Conservation (phyloP, 2,113 vertebrate species). For the Tretioscincus oriximinensis region DNA sequence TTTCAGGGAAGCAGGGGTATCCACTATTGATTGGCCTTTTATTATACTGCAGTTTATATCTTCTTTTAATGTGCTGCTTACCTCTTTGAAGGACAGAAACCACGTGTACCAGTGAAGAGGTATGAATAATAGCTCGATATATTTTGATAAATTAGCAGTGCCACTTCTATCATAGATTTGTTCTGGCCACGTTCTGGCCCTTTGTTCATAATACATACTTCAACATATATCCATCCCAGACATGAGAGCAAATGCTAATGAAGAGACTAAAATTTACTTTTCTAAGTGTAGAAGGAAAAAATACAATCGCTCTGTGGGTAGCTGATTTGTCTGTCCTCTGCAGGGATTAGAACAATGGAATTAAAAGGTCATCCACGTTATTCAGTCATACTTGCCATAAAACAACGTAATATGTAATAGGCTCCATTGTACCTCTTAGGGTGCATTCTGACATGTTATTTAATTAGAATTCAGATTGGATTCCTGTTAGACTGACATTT, state of each 20-base stretch:
- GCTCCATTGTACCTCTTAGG: background rate
- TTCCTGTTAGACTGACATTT: no score
- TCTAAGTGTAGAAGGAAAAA: background rate
- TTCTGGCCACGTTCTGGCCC: background rate
- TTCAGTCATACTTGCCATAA: background rate
- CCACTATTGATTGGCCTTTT: no score
- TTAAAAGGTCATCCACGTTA: background rate
- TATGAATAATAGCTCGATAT: background rate
- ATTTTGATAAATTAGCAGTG: background rate
- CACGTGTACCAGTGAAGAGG: no score
- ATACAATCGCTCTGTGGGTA: background rate
- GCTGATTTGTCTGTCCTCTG: background rate
- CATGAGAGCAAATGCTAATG: background rate
- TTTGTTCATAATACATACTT: background rate
- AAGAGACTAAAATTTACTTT: background rate
- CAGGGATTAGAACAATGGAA: background rate
- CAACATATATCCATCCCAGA: background rate
- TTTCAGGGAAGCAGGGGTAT: background rate
- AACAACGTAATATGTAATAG: background rate
- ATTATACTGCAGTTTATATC: no score
- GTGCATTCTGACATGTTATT: no score
- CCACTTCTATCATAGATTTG: background rate
- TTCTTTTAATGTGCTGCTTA: no score
- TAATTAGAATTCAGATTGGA: no score
- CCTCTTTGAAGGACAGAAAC: no score